phyloP scores from a whole-genome alignment of 2,113 vertebrate species.

The Vicugna pacos region DNA sequence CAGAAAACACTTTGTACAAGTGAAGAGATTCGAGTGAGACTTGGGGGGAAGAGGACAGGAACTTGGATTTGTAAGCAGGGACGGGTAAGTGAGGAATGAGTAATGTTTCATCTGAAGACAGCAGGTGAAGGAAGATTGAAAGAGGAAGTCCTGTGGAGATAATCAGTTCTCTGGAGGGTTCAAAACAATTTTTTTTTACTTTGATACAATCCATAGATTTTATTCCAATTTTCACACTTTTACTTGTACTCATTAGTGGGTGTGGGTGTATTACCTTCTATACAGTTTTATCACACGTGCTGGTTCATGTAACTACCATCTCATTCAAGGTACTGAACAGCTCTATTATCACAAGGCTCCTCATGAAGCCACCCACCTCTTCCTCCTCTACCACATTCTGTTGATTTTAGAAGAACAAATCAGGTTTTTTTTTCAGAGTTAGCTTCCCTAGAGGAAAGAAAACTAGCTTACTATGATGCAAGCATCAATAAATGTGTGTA shows the following conservation, averaged over 20 bases:
- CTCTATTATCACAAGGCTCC: too few species aligned
- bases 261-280: background rate
- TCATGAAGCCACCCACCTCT: fast-evolving
- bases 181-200: background rate
- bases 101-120: background rate
- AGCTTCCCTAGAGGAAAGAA: background rate
- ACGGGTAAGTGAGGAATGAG: background rate
- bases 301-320: background rate
- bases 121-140: background rate
- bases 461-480: background rate
- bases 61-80: background rate
- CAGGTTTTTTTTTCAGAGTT: background rate
- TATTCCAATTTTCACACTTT: background rate
- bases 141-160: background rate
- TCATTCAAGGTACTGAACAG: background rate
- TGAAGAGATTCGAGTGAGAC: background rate
- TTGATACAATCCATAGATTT: background rate
- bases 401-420: conserved; percentile 13
- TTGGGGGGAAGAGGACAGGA: background rate
- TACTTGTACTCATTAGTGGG: background rate
- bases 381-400: background rate
- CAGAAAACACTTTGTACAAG: background rate
- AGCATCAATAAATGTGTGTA: background rate
- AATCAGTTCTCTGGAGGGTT: background rate
- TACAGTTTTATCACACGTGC: background rate